Conservation (phyloP, 2,888 invertebrate species). For the Drosophila tripunctata region DNA sequence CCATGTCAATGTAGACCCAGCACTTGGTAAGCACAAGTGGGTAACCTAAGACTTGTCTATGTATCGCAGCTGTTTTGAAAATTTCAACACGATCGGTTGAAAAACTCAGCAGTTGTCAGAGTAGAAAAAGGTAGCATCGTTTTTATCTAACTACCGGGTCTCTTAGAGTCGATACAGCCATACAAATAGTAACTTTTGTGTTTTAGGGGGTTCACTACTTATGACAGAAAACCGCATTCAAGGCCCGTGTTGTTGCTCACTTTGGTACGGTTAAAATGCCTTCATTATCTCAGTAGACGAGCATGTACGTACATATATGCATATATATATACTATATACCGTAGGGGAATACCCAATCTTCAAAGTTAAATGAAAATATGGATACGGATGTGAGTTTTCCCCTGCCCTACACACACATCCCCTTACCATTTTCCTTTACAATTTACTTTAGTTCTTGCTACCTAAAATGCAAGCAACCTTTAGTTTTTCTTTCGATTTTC, state of each 20-base stretch:
- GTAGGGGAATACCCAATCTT: not conserved
- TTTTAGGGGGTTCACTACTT: constrained; percentile 37
- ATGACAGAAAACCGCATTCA: constrained; percentile 25
- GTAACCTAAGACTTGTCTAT: not conserved
- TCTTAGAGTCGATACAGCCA: not conserved
- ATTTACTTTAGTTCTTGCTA: constrained; percentile 3
- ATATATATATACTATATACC: not conserved
- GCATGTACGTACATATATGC: not conserved
- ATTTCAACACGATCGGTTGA: no score
- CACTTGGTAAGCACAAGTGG: not conserved
- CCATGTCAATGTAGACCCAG: not conserved
- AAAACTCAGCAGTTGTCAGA: no score
- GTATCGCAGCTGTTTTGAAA: no score
- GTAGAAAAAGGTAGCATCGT: no score
- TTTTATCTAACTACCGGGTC: not conserved
- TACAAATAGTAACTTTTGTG: no score
- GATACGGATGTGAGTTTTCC: constrained; percentile 39
- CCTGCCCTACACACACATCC: not conserved
- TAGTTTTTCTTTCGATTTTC: not conserved
- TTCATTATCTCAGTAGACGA: constrained; percentile 57
- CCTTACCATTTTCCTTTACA: constrained; percentile 4
- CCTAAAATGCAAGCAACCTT: constrained; percentile 15
- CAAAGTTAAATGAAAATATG: constrained; percentile 46
- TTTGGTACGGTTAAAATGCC: constrained; percentile 54
- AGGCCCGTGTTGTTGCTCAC: constrained; percentile 48